phyloP scores from a whole-genome alignment of 2,888 invertebrate genomes.

The Bibio marci region DNA sequence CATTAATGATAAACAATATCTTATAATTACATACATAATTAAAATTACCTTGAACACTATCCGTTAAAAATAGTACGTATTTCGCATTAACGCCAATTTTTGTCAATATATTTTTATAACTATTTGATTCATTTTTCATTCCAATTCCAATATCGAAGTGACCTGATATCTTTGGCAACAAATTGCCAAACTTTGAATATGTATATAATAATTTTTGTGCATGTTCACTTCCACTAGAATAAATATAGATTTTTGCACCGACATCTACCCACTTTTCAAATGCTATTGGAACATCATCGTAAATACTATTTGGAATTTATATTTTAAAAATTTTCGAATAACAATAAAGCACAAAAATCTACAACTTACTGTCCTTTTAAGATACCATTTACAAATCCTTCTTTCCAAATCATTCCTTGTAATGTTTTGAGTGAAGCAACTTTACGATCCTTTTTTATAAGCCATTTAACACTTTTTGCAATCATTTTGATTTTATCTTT shows the following conservation, averaged over 20 bases:
- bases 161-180: conserved; percentile 51
- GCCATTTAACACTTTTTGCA: conserved; percentile 55
- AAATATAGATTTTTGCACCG: conserved; percentile 60
- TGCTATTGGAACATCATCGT: conserved; percentile 63
- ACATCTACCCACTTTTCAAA: conserved; percentile 53
- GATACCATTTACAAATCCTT: conserved; percentile 60
- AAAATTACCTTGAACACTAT: conserved; percentile 52
- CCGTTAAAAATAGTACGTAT: conserved; percentile 72
- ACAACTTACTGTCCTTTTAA: conserved; percentile 77
- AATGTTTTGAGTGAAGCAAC: conserved; percentile 63
- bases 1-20: too few species aligned
- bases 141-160: conserved; percentile 83
- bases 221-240: conserved; percentile 81
- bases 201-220: conserved; percentile 78
- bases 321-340: too few species aligned
- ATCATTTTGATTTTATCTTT: conserved; percentile 42
- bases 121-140: conserved; percentile 54
- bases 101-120: conserved; percentile 61
- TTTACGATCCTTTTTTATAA: conserved; percentile 69
- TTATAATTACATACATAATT: too few species aligned
- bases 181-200: conserved; percentile 57
- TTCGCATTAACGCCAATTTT: conserved; percentile 41
- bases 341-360: background rate
- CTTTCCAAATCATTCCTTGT: conserved; percentile 82
- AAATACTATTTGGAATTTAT: conserved; percentile 46